Base-by-base conservation (phyloP, 2,888 invertebrate genomes). In the Eudasyphora cyanicolor region DNA sequence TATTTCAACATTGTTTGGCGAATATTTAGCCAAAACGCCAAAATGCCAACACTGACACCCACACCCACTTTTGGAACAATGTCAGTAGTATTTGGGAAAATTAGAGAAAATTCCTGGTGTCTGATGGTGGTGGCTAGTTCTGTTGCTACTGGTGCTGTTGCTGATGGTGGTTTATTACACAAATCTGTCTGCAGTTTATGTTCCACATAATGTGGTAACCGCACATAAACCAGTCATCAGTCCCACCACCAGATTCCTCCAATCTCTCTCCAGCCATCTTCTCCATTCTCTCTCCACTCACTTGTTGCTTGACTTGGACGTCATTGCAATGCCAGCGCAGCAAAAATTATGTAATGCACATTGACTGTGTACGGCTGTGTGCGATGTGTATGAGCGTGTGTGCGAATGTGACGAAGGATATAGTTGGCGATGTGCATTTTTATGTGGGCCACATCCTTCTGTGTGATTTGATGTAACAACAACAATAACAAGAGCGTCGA, bases 401-500 rank as follows among this genome's bases (percentile, higher is more conserved):
- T 32, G 32, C 32, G n/a, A n/a, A n/a, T 32, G 32, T 32, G 32
- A n/a, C n/a, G n/a, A n/a, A n/a, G n/a, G n/a, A n/a, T n/a, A n/a
- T n/a, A n/a, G n/a, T 8, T 32, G 32, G 32, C 4, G 45, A n/a
- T n/a, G n/a, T 45, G n/a, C n/a, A 24, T 2, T 10, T 27, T 24
- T 57, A 57, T 57, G 57, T 27, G 27, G 57, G 57, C 57, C 57
- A 57, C 57, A 24, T n/a, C n/a, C n/a, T n/a, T n/a, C n/a, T n/a
- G n/a, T n/a, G 27, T 57, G 57, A 27, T 57, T 24, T 57, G 12
- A 12, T 57, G 57, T 27, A 57, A 57, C 57, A 24, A 8, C 21
- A 12, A 10, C 51, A 35, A 35, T 10, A 35, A 5, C 35, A 5
- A 7, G 5, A 21, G 6, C 19, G 21, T 5, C 51, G 21, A 17